Evolutionary conservation across 2,113 vertebrate genomes (phyloP), one percentile per base, ranked within the genome.

Genomic region (Trichomycterus rosablanca): DNA sequence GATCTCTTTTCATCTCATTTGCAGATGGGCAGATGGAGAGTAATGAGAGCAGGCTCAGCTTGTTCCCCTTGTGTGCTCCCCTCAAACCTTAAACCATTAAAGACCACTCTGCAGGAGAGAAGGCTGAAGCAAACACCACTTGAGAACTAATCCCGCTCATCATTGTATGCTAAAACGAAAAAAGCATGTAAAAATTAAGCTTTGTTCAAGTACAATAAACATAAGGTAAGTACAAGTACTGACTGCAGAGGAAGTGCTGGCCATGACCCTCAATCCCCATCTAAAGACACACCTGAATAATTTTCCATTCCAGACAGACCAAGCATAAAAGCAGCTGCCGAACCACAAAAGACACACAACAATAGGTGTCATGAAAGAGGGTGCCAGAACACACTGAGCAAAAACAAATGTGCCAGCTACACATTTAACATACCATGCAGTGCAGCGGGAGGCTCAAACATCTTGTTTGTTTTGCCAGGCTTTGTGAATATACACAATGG

Each of bases 151-250:
- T 58, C 67, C 63, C 62, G 73, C 65, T 73, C 61, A 15, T 58
- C 40, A 42, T 66, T 69, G 20, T 68, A 74, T 55, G 23, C 67
- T 67, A 39, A 71, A 53, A 56, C 18, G 26, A 34, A 45, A 28
- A 28, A 34, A 26, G 28, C 16, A 3, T 15, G 7, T 30, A 19
- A 52, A n/a, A n/a, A n/a, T n/a, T n/a, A n/a, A 15, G 19, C 79
- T 70, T 77, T 80, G 81, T 87, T 85, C 76, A 63, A 43, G 22
- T 81, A 83, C 80, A 82, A 82, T 81, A 80, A 88, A 86, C 74
- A 73, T 75, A 76, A 76, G 34, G 45, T 23, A 71, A 8, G 44
- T 82, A 78, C 30, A 24, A 52, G 45, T n/a, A 43, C 16, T 26
- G 39, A 30, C 22, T 58, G 28, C 55, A 58, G 55, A 48, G 7